These are phyloP conservation scores for Callorhinus ursinus DNA, from an alignment of 2,113 vertebrate genomes.

Conservation along the genomic window DNA sequence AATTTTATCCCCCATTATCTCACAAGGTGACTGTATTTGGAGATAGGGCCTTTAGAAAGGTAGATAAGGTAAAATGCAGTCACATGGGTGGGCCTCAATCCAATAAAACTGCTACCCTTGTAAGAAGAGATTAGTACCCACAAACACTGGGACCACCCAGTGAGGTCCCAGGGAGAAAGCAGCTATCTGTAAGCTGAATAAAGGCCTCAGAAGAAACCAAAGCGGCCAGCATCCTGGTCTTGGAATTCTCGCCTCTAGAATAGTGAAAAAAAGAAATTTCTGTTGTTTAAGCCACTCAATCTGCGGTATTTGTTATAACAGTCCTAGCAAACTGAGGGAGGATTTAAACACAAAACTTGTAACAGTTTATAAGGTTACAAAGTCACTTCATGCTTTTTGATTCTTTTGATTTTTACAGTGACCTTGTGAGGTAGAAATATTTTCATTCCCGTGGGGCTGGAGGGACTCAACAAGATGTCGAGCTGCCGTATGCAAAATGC, in stretches of 20 bases:
- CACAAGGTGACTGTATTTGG: not conserved
- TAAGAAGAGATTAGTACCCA: not conserved
- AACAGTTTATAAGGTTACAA: not conserved
- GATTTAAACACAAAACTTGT: not conserved
- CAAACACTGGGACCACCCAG: not conserved
- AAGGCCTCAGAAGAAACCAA: not conserved
- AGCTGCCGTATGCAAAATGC: not conserved
- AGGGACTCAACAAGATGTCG: not conserved
- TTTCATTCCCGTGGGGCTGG: not conserved
- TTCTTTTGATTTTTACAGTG: slow-evolving; percentile 27
- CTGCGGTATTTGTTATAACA: not conserved
- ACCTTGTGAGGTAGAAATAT: not conserved
- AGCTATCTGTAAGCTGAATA: not conserved
- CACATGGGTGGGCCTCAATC: not conserved
- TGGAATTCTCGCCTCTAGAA: not conserved
- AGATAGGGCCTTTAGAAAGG: not conserved
- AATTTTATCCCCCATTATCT: not conserved
- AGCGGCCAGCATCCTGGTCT: not conserved
- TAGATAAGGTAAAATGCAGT: not conserved
- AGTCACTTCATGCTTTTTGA: not conserved
- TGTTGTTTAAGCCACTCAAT: not conserved
- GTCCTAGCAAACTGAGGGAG: not conserved
- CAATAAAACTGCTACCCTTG: not conserved
- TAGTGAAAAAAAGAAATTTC: not conserved
- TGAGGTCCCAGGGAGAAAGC: not conserved